Conservation (phyloP, 2,888 invertebrate species). For the Eulithis prunata region DNA sequence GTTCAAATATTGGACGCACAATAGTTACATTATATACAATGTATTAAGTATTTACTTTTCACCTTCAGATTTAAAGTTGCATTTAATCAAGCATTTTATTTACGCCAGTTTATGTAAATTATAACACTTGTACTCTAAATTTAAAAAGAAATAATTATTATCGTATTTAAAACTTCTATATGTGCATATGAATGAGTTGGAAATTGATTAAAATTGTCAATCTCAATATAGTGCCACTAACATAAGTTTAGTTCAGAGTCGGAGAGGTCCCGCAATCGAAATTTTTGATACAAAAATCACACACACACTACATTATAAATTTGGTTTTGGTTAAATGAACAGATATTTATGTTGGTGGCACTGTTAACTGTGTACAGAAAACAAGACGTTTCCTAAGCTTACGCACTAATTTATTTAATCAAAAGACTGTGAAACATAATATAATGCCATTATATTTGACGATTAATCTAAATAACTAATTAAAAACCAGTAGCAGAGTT, state of each 20-base stretch:
- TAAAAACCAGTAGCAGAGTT: constrained; percentile 48
- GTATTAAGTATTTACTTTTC: constrained; percentile 1
- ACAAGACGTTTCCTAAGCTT: constrained; percentile 47
- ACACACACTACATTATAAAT: too few relatives aligned
- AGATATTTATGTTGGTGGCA: neutral
- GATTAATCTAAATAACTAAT: constrained; percentile 57
- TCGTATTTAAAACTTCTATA: constrained; percentile 10
- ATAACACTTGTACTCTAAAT: constrained; percentile 9
- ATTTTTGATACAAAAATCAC: neutral
- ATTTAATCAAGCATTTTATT: constrained; percentile 32
- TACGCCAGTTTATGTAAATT: constrained; percentile 14
- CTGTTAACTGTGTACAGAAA: constrained; percentile 6
- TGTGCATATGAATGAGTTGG: constrained; percentile 15
- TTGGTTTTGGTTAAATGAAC: neutral
- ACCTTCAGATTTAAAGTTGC: constrained; percentile 20
- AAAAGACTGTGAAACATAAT: constrained; percentile 77
- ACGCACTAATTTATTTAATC: constrained; percentile 66
- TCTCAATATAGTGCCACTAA: constrained; percentile 19
- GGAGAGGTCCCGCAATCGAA: neutral
- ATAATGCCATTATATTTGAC: constrained; percentile 72
- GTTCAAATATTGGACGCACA: constrained; percentile 20
- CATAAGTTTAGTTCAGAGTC: neutral
- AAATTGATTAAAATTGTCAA: constrained; percentile 14
- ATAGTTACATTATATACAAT: constrained; percentile 2
- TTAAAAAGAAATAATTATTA: constrained; percentile 3